A percentile compares a stretch with the other conserved stretches of the same genome.
Evolutionary conservation across 2,888 invertebrate genomes (phyloP).

Genomic region (Idaea straminata): DNA sequence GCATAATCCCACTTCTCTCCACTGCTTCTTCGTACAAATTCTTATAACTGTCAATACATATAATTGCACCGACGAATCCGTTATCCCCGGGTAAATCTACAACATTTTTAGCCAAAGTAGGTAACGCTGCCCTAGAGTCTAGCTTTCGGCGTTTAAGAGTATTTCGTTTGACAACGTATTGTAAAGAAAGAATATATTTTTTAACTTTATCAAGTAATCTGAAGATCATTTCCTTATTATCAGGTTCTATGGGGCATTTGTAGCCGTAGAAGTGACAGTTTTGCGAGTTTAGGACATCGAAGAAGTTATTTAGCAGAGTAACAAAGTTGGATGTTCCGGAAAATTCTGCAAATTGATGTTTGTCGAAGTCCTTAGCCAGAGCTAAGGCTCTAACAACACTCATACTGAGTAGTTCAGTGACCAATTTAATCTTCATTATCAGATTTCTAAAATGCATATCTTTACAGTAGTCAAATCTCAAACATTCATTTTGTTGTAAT

Average conservation of each 20-base stretch:
- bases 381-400: slow-evolving; percentile 20
- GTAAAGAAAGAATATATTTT: neutral
- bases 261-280: slow-evolving; percentile 12
- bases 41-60: slow-evolving; percentile 21
- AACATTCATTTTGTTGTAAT: slow-evolving; percentile 19
- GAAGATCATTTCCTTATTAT: neutral
- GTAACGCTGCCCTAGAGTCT: neutral
- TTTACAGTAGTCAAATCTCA: slow-evolving; percentile 24
- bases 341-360: slow-evolving; percentile 11
- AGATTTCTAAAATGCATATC: slow-evolving; percentile 20
- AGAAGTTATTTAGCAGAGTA: slow-evolving; percentile 12
- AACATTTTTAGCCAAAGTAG: neutral
- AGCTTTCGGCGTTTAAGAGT: neutral
- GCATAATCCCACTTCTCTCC: slow-evolving; percentile 12
- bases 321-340: slow-evolving; percentile 20
- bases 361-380: slow-evolving; percentile 10
- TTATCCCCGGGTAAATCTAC: slow-evolving; percentile 6
- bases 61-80: slow-evolving; percentile 22
- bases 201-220: neutral
- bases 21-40: slow-evolving; percentile 11
- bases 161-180: neutral
- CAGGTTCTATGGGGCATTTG: neutral
- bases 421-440: slow-evolving; percentile 23
- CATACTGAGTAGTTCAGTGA: slow-evolving; percentile 16
- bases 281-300: slow-evolving; percentile 10